Percentiles rank a stretch among this genome's conserved stretches.
Conservation (phyloP, 1,140 invertebrate genomes). For the Bombus balteatus region DNA sequence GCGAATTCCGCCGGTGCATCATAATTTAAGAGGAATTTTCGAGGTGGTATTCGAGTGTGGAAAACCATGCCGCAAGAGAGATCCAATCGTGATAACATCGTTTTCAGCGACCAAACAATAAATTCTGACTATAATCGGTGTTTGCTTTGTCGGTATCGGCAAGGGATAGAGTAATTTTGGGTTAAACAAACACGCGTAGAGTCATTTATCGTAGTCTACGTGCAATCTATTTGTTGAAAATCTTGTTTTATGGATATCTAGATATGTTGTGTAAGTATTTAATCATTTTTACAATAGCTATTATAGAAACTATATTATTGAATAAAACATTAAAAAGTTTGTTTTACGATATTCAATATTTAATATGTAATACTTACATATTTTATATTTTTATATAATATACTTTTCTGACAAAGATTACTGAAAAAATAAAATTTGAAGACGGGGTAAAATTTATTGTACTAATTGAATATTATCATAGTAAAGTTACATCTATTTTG, state of each 20-base stretch:
- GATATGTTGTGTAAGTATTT: not conserved
- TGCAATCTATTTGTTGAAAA: not conserved
- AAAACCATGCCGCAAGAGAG: slow-evolving; percentile 10
- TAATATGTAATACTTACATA: too few relatives aligned
- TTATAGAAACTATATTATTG: not conserved
- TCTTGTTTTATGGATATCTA: not conserved
- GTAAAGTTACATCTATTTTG: too few relatives aligned
- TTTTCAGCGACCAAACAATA: slow-evolving; percentile 1
- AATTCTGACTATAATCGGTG: slow-evolving; percentile 20
- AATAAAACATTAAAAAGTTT: not conserved
- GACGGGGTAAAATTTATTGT: too few relatives aligned
- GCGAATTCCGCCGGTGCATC: slow-evolving; percentile 47
- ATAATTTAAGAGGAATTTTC: slow-evolving; percentile 64
- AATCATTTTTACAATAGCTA: not conserved
- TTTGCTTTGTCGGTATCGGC: slow-evolving; percentile 19
- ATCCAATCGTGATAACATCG: slow-evolving; percentile 27
- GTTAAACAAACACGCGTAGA: not conserved
- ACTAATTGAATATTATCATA: too few relatives aligned
- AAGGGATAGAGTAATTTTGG: not conserved
- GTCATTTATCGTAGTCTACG: not conserved
- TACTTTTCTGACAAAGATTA: too few relatives aligned
- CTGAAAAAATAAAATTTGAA: too few relatives aligned
- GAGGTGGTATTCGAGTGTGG: slow-evolving; percentile 5
- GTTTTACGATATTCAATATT: too few relatives aligned
- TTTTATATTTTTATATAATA: too few relatives aligned